Conservation (phyloP, 2,113 vertebrate species). For the Tricholaema leucomelas region DNA sequence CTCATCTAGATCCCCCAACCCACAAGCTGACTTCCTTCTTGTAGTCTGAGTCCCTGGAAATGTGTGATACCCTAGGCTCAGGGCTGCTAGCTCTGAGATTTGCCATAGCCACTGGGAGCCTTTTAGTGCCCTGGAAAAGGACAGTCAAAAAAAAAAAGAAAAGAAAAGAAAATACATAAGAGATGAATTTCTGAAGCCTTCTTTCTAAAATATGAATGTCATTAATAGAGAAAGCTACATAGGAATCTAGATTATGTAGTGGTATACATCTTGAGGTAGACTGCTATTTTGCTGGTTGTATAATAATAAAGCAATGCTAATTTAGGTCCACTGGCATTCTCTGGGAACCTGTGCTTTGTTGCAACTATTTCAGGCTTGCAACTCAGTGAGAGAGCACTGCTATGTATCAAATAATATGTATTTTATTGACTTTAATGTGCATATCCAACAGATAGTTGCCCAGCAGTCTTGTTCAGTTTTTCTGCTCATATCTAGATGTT, state of each 20-base stretch:
- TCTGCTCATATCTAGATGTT: neutral
- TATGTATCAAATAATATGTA: neutral
- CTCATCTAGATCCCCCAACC: neutral
- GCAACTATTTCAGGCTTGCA: neutral
- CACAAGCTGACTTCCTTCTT: neutral
- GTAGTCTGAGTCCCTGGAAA: neutral
- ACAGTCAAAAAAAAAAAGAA: neutral
- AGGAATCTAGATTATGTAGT: neutral
- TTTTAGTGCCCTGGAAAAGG: neutral
- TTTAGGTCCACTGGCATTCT: neutral
- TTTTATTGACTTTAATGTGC: neutral
- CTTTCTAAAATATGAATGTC: neutral
- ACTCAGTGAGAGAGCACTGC: neutral
- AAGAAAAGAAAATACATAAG: neutral
- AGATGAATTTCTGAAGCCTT: neutral
- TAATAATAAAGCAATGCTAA: neutral
- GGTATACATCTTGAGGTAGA: neutral
- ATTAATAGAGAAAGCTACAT: neutral
- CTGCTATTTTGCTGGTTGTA: neutral
- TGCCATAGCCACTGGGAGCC: neutral
- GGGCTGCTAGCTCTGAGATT: neutral
- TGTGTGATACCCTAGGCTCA: neutral
- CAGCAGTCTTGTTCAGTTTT: neutral
- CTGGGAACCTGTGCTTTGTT: neutral
- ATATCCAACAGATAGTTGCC: neutral